Evolutionary conservation across 2,113 vertebrate genomes (phyloP), one percentile per base, ranked within the genome.

Genomic region (Brienomyrus brachyistius): DNA sequence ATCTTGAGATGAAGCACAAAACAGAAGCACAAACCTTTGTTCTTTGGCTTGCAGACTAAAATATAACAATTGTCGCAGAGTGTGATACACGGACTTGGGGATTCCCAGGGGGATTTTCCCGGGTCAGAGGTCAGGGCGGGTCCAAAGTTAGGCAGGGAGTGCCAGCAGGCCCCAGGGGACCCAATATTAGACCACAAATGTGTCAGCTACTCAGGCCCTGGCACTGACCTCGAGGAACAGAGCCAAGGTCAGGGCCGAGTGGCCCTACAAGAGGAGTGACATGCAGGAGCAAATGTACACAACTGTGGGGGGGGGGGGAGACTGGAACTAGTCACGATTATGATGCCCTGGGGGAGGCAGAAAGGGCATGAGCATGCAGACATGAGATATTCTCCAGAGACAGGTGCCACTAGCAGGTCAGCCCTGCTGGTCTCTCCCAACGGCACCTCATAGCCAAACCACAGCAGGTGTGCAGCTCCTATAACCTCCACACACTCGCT

Each of bases 261-360:
- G 11, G 19, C 6, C 43, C 54, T 31, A 43, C 43, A 47, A 15
- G 74, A 51, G 31, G 23, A 89, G 9, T 31, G 13, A 89, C 23
- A 59, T 77, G 27, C 66, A 70, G 66, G 48, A 23, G 45, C 21
- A 48, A 19, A 4, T 48, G 43, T 48, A 21, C 45, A 48, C 80
- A 84, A 17, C 82, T 48, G 77, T 45, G 0, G 15, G 7, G 35
- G 13, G 74, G 40, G 74, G 13, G 27, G 83, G 91, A 88, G 91
- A 89, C 91, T 92, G 89, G 59, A 88, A 51, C 90, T 93, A 90
- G 92, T 92, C 91, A 90, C 91, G 70, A 90, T 93, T 94, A 94
- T 82, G 90, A 88, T 77, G 89, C 88, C 15, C 4, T 89, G 11
- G 88, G 89, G 56, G 89, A 66, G 90, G 89, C 17, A 3, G 80